Evolutionary conservation across 2,888 invertebrate species (phyloP), one percentile per base, ranked within the genome.

Genomic region (Osmoderma eremita): DNA sequence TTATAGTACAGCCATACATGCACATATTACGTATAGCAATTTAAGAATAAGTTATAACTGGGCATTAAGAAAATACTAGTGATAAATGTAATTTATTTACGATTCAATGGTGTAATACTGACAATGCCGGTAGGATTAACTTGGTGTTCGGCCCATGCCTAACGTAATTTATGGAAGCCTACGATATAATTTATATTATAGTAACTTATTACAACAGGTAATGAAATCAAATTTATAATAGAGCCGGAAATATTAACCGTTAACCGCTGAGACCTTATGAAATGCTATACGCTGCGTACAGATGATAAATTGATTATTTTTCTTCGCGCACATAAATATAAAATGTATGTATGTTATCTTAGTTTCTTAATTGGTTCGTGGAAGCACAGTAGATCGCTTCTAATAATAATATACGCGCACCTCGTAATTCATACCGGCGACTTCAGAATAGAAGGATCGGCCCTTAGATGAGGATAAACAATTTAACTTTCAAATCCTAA

Each of bases 221-320:
- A 61, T 61, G 58, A 61, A 61, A 61, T 45, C 30, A 45, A 61
- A 61, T 61, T 61, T 61, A 61, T 61, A 61, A 61, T 61, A 48
- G 58, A 20, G 58, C 12, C 30, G n/a, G 45, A 15, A 30, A 13
- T 30, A 30, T 30, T 41, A 56, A 41, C 20, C 10, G 3, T 30
- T 30, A 30, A 24, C 24, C 10, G 3, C 10, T 22, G 54, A 41
- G 41, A 41, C 12, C 45, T 45, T 61, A 45, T 61, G 58, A 61
- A 61, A 61, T 45, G 30, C 45, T 48, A 61, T 24, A 36, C 30
- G 15, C 20, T 20, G n/a, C 42, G 17, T 12, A 42, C 17, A 48
- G 18, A 61, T 61, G 58, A 61, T 61, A 61, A 61, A 61, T 61
- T 61, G 58, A 61, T 61, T 61, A 61, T 61, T 61, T 61, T 61